phyloP scores from a whole-genome alignment of 2,113 vertebrate genomes.

The Genyomyrus donnyi region DNA sequence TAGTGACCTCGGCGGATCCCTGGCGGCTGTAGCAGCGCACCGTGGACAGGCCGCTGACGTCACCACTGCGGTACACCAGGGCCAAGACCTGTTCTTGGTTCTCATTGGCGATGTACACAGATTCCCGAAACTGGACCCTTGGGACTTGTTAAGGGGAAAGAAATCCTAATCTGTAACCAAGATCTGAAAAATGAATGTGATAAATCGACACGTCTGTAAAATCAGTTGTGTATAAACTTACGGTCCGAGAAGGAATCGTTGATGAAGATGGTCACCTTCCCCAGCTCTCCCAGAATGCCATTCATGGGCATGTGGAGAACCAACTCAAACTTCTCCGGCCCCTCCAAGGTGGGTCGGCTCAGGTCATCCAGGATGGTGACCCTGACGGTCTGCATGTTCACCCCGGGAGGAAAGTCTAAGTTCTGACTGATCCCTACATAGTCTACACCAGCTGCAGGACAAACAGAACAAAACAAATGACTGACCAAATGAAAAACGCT shows the following conservation, averaged over 20 bases:
- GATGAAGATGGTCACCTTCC: conserved; percentile 71
- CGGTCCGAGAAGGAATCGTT: conserved; percentile 84
- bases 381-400: conserved; percentile 76
- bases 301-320: conserved; percentile 83
- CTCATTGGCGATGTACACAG: conserved; percentile 66
- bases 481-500: background rate
- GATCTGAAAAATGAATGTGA: background rate
- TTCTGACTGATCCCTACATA: conserved; percentile 88
- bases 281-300: conserved; percentile 78
- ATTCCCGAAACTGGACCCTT: conserved; percentile 82
- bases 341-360: conserved; percentile 82
- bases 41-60: conserved; percentile 69
- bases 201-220: background rate
- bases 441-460: conserved; percentile 75
- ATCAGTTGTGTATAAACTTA: conserved; percentile 53
- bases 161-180: background rate
- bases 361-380: conserved; percentile 84
- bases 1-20: conserved; percentile 88
- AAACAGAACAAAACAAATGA: background rate
- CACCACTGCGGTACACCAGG: conserved; percentile 73
- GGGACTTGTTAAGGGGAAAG: conserved; percentile 64
- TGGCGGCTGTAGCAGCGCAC: conserved; percentile 89
- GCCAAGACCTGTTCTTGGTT: conserved; percentile 66
- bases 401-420: conserved; percentile 82
- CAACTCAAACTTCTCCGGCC: conserved; percentile 80